Base-by-base conservation (phyloP, 1,140 invertebrate genomes). In the Zaprionus tsacasi region DNA sequence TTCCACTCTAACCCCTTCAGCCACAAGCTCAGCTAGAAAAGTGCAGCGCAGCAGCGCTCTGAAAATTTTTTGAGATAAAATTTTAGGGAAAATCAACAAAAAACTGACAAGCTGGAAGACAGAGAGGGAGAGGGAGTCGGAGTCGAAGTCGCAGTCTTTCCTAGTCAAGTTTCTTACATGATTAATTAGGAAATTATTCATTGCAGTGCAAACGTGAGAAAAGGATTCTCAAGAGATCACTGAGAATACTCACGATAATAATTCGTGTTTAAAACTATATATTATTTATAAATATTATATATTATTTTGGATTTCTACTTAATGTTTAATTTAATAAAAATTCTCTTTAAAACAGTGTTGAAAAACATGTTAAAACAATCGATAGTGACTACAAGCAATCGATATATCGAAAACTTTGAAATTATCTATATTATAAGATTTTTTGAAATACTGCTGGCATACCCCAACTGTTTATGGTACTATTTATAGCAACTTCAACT, bases 101-200 rank as follows among this genome's bases (percentile, higher is more conserved):
- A 64, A 66, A 63, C 35, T 60, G 69, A 15, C 13, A 79, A 76
- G 52, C 76, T 74, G 35, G 45, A 60, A 40, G 38, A 45, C 17
- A 11, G 11, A 50, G 54, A 52, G 69, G 17, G 11, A 50, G 54
- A 52, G 69, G 36, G 27, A 30, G 27, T 30, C 3, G 21, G 21
- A 21, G 21, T 21, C 21, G 21, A 30, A 30, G 27, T 27, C 25
- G 4, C 2, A 27, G 2, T 30, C 6, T 6, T 64, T 45, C 25
- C 13, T 30, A 25, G 45, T 36, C 61, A 52, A 52, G 61, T 60
- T 67, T 72, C 56, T 86, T 81, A 86, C 70, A 77, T 87, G 83
- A 87, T 87, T 87, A 88, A 87, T 87, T 87, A 88, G 76, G 38
- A 87, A 83, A 88, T 88, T 87, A 87, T 87, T 78, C 83, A 87